These are phyloP conservation scores for Seriola dumerili DNA, from an alignment of 2,113 vertebrate genomes.

Conservation along the genomic window DNA sequence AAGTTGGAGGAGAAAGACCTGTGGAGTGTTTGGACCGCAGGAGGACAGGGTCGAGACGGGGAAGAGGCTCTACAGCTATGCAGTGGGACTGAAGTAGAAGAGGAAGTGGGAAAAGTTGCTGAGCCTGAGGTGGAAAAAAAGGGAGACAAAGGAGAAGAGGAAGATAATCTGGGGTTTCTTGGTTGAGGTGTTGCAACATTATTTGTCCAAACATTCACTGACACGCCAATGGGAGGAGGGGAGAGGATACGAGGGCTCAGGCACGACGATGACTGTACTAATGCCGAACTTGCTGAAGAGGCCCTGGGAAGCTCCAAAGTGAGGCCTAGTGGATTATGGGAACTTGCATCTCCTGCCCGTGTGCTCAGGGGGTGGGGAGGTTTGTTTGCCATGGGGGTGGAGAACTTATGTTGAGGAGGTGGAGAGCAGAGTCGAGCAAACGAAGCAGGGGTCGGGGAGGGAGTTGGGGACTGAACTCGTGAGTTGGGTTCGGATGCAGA, in stretches of 20 bases:
- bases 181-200: conserved; percentile 75
- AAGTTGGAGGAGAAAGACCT: conserved; percentile 66
- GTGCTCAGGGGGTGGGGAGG: conserved; percentile 75
- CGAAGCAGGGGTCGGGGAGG: conserved; percentile 59
- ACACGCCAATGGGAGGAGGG: conserved; percentile 82
- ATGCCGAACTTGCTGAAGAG: conserved; percentile 47
- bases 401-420: conserved; percentile 67
- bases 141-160: conserved; percentile 51
- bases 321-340: conserved; percentile 77
- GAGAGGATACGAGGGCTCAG: conserved; percentile 76
- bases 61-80: conserved; percentile 46
- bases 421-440: conserved; percentile 79
- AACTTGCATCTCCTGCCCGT: conserved; percentile 27
- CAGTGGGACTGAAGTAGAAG: conserved; percentile 35
- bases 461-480: conserved; percentile 83
- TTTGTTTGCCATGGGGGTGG: conserved; percentile 73
- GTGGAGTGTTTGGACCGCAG: conserved; percentile 29
- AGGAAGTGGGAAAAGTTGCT: conserved; percentile 39
- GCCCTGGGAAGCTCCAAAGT: conserved; percentile 72
- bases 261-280: conserved; percentile 55
- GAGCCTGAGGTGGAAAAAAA: conserved; percentile 49
- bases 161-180: conserved; percentile 48
- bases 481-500: conserved; percentile 86
- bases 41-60: conserved; percentile 44
- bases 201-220: conserved; percentile 74